These are phyloP conservation scores for Myrmophylax atrothorax DNA, from an alignment of 2,113 vertebrate genomes.

Conservation along the genomic window DNA sequence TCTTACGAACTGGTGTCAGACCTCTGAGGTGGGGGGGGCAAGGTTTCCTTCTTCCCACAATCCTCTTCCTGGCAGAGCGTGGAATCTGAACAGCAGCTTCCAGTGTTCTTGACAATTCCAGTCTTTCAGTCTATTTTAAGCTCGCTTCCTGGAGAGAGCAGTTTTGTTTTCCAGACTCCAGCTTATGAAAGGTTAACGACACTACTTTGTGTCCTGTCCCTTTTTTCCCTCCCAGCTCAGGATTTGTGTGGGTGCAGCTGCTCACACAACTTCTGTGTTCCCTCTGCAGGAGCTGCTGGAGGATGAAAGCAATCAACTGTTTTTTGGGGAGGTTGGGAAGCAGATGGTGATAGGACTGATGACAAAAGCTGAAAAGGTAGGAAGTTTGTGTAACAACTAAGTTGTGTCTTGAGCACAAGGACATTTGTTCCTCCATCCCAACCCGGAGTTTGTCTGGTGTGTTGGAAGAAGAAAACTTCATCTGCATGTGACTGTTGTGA, in stretches of 20 bases:
- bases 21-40: neutral
- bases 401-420: neutral
- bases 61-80: neutral
- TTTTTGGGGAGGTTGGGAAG: constrained; percentile 95
- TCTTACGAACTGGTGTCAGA: neutral
- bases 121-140: neutral
- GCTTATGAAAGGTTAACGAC: neutral
- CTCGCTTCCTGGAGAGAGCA: neutral
- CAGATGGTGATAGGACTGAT: constrained; percentile 94
- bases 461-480: neutral
- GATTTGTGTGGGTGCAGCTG: neutral
- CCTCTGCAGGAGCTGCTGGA: constrained; percentile 83
- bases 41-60: neutral
- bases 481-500: neutral
- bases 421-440: neutral
- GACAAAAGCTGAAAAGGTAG: constrained; percentile 94
- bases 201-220: neutral
- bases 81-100: neutral
- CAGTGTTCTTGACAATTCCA: neutral
- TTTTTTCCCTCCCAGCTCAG: neutral
- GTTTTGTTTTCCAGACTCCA: neutral
- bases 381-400: neutral
- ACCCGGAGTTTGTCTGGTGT: neutral
- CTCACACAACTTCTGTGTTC: constrained; percentile 6
- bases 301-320: constrained; percentile 86